Conservation (phyloP, 2,888 invertebrate genomes). For the Tryphoninae sp. region DNA sequence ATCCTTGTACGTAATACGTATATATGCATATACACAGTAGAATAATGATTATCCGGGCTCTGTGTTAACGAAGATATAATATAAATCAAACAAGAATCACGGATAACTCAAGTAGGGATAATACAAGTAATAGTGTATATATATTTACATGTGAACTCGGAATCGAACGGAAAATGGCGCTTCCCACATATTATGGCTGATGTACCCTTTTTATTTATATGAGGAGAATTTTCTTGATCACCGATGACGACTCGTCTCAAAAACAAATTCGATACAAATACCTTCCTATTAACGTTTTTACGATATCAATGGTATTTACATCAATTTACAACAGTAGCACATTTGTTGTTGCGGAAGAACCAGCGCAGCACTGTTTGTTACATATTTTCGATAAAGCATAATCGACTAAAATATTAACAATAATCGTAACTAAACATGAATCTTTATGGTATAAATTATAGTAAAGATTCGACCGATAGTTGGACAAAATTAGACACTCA, state of each 20-base stretch:
- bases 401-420: constrained; percentile 1
- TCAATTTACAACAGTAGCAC: constrained; percentile 68
- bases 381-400: constrained; percentile 17
- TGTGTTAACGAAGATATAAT: not conserved
- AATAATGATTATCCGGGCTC: not conserved
- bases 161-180: constrained; percentile 5
- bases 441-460: constrained; percentile 30
- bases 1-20: not conserved
- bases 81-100: too few species aligned
- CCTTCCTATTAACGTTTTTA: constrained; percentile 61
- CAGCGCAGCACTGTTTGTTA: constrained; percentile 5
- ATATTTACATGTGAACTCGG: too few species aligned
- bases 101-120: too few species aligned
- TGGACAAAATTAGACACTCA: not conserved
- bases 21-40: not conserved
- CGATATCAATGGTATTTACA: constrained; percentile 73
- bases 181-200: constrained; percentile 39
- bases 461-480: not conserved
- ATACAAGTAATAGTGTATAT: too few species aligned
- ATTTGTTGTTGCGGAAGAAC: constrained; percentile 20
- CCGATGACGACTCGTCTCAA: not conserved
- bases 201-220: constrained; percentile 17
- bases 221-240: constrained; percentile 30
- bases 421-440: not conserved
- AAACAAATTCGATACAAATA: not conserved